Evolutionary conservation across 2,888 invertebrate species (phyloP), one percentile per base, ranked within the genome.

Genomic region (Psylliodes chrysocephalus): DNA sequence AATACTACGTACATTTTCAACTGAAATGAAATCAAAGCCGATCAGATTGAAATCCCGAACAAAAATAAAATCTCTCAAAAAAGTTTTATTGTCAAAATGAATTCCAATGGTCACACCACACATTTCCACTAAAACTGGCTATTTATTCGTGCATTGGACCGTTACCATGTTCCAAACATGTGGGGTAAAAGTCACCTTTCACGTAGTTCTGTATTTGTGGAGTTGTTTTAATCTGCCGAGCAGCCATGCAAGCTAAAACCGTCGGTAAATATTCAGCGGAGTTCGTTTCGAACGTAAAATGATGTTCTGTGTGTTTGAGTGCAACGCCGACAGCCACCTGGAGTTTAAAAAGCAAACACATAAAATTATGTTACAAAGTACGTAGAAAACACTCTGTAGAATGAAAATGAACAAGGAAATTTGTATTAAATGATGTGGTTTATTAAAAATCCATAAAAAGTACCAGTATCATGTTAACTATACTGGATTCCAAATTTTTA

Each of bases 231-330:
- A 61, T 61, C 61, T 47, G 54, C 25, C 8, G 54, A 47, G 38
- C 54, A 61, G 54, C 40, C 54, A 54, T 61, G 61, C 61, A 61
- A 28, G 30, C 35, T 61, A 61, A 61, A 54, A 61, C 61, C 47
- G 47, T 61, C 18, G 40, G 54, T 54, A 61, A 61, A 61, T 54
- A 61, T 61, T 54, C 47, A 54, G 38, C 47, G 28, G 38, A 47
- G 25, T 46, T 33, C 47, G 54, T 14, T 38, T 54, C 19, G 47
- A 61, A 54, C 59, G 12, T 38, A 49, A 57, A 59, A 59, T 59
- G 38, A 59, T 59, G 49, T 49, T 30, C 49, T 49, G 15, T 30
- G 12, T 46, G 12, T 14, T 14, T 14, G 42, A 14, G 2, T 42
- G 42, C 42, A 8, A 42, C n/a, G n/a, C 3, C 42, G 18, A 7